phyloP scores from a whole-genome alignment of 2,797 vertebrate genomes.

The Sorex maritimensis region DNA sequence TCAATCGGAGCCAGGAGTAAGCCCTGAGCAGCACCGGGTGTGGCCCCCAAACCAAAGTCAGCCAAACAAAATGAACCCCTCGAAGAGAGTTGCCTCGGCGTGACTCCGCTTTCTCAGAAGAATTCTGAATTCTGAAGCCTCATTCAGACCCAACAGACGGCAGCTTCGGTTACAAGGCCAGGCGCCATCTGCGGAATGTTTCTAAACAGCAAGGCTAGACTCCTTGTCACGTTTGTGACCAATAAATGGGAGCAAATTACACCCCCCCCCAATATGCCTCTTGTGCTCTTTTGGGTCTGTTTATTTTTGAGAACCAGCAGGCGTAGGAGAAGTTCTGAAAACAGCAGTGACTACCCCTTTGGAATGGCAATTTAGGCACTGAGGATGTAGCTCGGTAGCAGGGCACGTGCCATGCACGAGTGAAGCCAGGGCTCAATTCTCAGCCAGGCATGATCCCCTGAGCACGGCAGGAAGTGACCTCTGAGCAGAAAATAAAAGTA shows the following conservation, averaged over 20 bases:
- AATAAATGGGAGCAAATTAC: neutral
- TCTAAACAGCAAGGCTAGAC: neutral
- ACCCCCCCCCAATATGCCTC: neutral
- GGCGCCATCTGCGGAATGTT: neutral
- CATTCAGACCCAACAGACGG: neutral
- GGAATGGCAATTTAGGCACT: too few species aligned
- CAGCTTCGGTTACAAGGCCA: neutral
- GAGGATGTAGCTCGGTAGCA: too few species aligned
- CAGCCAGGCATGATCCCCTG: too few species aligned
- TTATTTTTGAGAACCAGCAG: conserved; percentile 14
- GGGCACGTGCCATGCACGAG: too few species aligned
- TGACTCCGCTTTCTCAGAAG: neutral
- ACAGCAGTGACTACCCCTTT: neutral
- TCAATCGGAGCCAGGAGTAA: too few species aligned
- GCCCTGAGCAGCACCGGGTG: too few species aligned
- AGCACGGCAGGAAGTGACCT: too few species aligned
- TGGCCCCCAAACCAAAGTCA: too few species aligned
- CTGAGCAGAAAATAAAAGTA: too few species aligned
- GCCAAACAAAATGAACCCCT: too few species aligned
- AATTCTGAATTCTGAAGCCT: neutral
- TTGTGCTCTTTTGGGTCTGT: neutral
- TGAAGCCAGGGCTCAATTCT: too few species aligned
- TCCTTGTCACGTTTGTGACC: neutral
- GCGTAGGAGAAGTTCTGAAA: neutral
- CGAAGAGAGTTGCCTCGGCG: neutral